A percentile compares a stretch with the other conserved stretches of the same genome.
Evolutionary conservation across 2,797 vertebrate genomes (phyloP).

Genomic region (Xyrichtys novacula): DNA sequence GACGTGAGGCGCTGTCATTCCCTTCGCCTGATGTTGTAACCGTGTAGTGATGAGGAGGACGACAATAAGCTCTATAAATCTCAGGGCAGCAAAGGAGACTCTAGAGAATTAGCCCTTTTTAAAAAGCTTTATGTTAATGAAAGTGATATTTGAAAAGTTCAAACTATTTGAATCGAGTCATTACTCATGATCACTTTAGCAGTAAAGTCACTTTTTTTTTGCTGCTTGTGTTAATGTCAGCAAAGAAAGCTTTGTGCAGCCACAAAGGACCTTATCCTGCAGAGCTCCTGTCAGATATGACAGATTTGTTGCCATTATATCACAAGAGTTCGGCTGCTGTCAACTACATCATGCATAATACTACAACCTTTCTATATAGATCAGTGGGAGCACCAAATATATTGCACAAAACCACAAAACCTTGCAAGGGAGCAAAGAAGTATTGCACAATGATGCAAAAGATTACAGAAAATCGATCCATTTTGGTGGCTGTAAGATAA

Average conservation of each 20-base stretch:
- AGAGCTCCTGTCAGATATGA: background rate
- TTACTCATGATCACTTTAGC: background rate
- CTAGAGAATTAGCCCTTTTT: slow-evolving; percentile 7
- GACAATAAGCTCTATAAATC: slow-evolving; percentile 18
- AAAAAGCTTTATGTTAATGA: slow-evolving; percentile 1
- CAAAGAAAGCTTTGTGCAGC: background rate
- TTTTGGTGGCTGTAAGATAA: no score
- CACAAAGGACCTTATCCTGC: background rate
- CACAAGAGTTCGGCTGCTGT: background rate
- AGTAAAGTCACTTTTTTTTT: background rate
- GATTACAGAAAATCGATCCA: background rate
- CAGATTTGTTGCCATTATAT: background rate
- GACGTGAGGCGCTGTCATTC: slow-evolving; percentile 19
- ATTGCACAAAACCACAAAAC: background rate
- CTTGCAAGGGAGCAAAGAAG: background rate
- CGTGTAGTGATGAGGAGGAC: slow-evolving; percentile 22
- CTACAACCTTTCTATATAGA: background rate
- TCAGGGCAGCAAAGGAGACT: slow-evolving; percentile 11
- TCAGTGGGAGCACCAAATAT: background rate
- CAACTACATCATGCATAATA: slow-evolving; percentile 1
- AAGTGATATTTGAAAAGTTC: background rate
- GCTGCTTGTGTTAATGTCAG: background rate
- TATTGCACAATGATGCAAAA: background rate
- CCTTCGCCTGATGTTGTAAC: slow-evolving; percentile 13
- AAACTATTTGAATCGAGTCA: slow-evolving; percentile 4